These are phyloP conservation scores for Orthosia incerta DNA, from an alignment of 2,888 invertebrate species.

Conservation along the genomic window DNA sequence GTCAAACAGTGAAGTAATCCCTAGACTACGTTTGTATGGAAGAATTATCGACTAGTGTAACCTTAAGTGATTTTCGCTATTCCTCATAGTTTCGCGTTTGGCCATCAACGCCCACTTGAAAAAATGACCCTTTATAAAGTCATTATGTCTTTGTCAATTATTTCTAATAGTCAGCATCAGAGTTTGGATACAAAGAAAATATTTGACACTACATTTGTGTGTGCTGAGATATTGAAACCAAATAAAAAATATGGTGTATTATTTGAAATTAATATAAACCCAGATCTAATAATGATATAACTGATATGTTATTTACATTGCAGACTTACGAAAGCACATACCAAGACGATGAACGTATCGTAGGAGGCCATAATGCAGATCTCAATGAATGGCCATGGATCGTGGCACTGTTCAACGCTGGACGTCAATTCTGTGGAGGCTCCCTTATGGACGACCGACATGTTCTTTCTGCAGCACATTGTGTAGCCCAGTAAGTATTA, in stretches of 20 bases:
- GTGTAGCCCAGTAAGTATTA: slow-evolving; percentile 95
- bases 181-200: neutral
- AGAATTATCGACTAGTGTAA: too few species aligned
- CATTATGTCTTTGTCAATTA: neutral
- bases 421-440: slow-evolving; percentile 97
- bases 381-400: slow-evolving; percentile 97
- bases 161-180: neutral
- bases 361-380: slow-evolving; percentile 95
- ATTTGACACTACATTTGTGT: neutral
- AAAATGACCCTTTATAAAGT: too few species aligned
- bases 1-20: too few species aligned
- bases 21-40: too few species aligned
- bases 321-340: slow-evolving; percentile 81
- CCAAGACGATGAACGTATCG: slow-evolving; percentile 95
- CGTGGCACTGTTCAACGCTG: slow-evolving; percentile 95
- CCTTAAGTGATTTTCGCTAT: too few species aligned
- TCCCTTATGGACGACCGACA: slow-evolving; percentile 95
- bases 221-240: neutral
- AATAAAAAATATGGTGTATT: neutral
- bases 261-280: too few species aligned
- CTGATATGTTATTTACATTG: slow-evolving; percentile 6
- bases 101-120: too few species aligned
- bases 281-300: neutral
- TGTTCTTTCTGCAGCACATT: slow-evolving; percentile 96
- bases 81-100: too few species aligned